These are phyloP conservation scores for Teinopalpus imperialis DNA, from an alignment of 2,888 invertebrate species.

Conservation along the genomic window DNA sequence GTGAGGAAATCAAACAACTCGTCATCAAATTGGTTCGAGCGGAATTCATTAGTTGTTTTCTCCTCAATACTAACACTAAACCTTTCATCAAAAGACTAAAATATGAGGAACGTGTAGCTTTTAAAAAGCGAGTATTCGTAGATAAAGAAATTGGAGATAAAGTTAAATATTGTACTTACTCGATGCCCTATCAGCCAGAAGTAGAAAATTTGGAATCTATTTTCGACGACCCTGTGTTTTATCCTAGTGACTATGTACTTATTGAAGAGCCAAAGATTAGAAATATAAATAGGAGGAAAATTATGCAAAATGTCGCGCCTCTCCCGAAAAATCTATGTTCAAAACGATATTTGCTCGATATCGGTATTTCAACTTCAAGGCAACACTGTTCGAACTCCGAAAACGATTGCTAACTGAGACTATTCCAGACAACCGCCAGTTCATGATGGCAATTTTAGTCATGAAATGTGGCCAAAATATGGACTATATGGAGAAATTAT, in stretches of 20 bases:
- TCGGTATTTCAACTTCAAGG: slow-evolving; percentile 50
- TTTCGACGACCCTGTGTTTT: slow-evolving; percentile 38
- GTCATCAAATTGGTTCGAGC: slow-evolving; percentile 46
- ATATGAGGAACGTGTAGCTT: slow-evolving; percentile 37
- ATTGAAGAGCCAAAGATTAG: slow-evolving; percentile 8
- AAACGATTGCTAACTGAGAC: slow-evolving; percentile 45
- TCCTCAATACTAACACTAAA: slow-evolving; percentile 49
- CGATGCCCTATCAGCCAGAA: slow-evolving; percentile 30
- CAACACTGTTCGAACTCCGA: slow-evolving; percentile 47
- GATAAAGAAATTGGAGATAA: slow-evolving; percentile 42
- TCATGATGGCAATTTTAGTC: slow-evolving; percentile 59
- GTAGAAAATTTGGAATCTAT: slow-evolving; percentile 34
- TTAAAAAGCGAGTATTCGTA: slow-evolving; percentile 51
- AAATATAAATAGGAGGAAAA: no score
- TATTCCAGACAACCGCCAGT: slow-evolving; percentile 48
- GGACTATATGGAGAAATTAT: slow-evolving; percentile 43
- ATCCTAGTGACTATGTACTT: slow-evolving; percentile 26
- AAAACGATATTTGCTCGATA: slow-evolving; percentile 55
- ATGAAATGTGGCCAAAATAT: slow-evolving; percentile 57
- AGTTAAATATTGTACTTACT: slow-evolving; percentile 44
- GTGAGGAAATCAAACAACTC: slow-evolving; percentile 47
- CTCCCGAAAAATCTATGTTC: slow-evolving; percentile 36
- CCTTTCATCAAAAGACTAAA: slow-evolving; percentile 48
- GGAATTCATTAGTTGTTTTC: slow-evolving; percentile 42
- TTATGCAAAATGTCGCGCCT: background rate